Conservation (phyloP, 2,888 invertebrate species). For the Ichneumoninae sp. region DNA sequence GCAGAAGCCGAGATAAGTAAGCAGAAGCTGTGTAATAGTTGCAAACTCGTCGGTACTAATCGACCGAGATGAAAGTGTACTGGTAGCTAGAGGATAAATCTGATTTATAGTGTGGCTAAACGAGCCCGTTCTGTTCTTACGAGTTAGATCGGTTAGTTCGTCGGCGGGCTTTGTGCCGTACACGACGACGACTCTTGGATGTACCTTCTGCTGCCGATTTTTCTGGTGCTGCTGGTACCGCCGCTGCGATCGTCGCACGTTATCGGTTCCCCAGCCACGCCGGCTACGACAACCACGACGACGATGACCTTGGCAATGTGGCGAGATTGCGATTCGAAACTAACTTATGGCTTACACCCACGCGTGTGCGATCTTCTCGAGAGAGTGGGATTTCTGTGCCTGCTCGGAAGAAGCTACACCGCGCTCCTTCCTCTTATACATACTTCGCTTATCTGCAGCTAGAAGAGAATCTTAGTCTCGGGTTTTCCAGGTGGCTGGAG, state of each 20-base stretch:
- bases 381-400: slow-evolving; percentile 36
- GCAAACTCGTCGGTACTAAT: slow-evolving; percentile 28
- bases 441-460: slow-evolving; percentile 30
- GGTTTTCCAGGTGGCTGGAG: slow-evolving; percentile 45
- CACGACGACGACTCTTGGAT: neutral
- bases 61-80: slow-evolving; percentile 24
- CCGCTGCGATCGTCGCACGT: neutral
- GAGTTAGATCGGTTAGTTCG: neutral
- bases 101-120: slow-evolving; percentile 31
- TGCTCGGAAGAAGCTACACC: slow-evolving; percentile 11
- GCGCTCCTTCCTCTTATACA: slow-evolving; percentile 26
- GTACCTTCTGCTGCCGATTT: slow-evolving; percentile 28
- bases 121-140: neutral
- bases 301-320: slow-evolving; percentile 62
- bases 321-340: slow-evolving; percentile 59
- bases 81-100: slow-evolving; percentile 22
- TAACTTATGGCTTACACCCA: slow-evolving; percentile 61
- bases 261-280: slow-evolving; percentile 24
- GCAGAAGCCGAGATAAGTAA: slow-evolving; percentile 28
- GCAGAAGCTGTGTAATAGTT: slow-evolving; percentile 30
- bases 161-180: neutral
- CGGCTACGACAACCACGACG: slow-evolving; percentile 33
- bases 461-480: slow-evolving; percentile 19
- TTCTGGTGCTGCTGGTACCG: neutral
- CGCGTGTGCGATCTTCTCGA: slow-evolving; percentile 51